These are phyloP conservation scores for Hypomesus transpacificus DNA, from an alignment of 2,113 vertebrate genomes.

Conservation along the genomic window DNA sequence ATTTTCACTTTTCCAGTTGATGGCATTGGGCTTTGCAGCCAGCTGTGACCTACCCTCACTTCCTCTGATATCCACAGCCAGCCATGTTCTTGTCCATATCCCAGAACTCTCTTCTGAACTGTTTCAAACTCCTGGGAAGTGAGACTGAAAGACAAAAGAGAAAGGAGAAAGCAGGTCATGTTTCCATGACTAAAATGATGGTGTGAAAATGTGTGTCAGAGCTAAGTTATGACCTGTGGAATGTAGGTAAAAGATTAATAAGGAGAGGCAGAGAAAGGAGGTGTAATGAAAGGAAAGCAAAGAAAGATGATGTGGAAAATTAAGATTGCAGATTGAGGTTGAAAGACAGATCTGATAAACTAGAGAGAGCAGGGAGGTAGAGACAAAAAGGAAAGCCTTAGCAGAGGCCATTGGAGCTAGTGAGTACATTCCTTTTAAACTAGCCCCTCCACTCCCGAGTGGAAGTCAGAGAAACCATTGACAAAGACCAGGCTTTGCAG, in stretches of 20 bases:
- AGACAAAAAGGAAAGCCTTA: too few relatives aligned
- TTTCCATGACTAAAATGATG: conserved; percentile 34
- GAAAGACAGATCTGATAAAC: not conserved
- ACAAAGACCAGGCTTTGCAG: too few relatives aligned
- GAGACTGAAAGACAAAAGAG: conserved; percentile 3
- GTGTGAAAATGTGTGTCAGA: conserved; percentile 58
- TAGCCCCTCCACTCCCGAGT: too few relatives aligned
- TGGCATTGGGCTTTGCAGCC: conserved; percentile 12
- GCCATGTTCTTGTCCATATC: not conserved
- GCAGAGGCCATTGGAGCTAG: too few relatives aligned
- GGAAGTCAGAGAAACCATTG: too few relatives aligned
- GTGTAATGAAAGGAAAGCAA: not conserved
- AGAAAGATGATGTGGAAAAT: not conserved
- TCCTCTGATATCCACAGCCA: not conserved
- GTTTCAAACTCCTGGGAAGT: not conserved
- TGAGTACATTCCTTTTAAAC: conserved; percentile 36
- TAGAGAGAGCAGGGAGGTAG: not conserved
- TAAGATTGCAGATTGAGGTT: conserved; percentile 14
- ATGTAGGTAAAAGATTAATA: conserved; percentile 38
- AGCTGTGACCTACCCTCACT: not conserved
- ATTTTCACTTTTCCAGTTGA: conserved; percentile 14
- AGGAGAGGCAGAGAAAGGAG: not conserved
- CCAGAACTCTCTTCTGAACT: not conserved
- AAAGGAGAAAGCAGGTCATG: conserved; percentile 22
- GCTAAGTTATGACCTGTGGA: conserved; percentile 43